Evolutionary conservation across 2,113 vertebrate species (phyloP).

Genomic region (Syngnathoides biaculeatus): DNA sequence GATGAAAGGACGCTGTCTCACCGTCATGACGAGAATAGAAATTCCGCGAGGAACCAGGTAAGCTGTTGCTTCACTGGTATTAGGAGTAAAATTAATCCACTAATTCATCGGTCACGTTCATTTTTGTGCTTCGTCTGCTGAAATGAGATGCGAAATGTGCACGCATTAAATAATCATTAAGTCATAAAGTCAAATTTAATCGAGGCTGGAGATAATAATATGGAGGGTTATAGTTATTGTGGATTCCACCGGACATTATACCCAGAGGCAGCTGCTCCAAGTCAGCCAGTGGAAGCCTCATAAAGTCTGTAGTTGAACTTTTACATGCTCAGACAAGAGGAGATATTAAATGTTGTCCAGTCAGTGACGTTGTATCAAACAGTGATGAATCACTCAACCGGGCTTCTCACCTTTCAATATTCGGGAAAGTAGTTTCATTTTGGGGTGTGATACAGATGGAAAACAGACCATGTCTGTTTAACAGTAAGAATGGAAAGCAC

Average conservation of each 20-base stretch:
- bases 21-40: conserved; percentile 94
- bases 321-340: conserved; percentile 6
- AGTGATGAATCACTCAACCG: neutral
- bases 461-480: neutral
- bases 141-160: neutral
- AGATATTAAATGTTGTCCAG: neutral
- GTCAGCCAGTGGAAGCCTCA: neutral
- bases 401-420: neutral
- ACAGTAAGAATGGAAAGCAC: neutral
- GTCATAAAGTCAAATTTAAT: neutral
- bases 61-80: neutral
- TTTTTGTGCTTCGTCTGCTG: neutral
- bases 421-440: neutral
- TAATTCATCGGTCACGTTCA: neutral
- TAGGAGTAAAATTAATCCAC: neutral
- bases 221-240: neutral
- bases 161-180: neutral
- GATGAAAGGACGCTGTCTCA: conserved; percentile 88
- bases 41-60: conserved; percentile 92
- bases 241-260: neutral
- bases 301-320: neutral
- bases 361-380: neutral
- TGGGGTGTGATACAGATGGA: neutral
- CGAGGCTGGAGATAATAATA: neutral
- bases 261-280: neutral